Conservation (phyloP, 2,888 invertebrate species). For the Lottia scabra region DNA sequence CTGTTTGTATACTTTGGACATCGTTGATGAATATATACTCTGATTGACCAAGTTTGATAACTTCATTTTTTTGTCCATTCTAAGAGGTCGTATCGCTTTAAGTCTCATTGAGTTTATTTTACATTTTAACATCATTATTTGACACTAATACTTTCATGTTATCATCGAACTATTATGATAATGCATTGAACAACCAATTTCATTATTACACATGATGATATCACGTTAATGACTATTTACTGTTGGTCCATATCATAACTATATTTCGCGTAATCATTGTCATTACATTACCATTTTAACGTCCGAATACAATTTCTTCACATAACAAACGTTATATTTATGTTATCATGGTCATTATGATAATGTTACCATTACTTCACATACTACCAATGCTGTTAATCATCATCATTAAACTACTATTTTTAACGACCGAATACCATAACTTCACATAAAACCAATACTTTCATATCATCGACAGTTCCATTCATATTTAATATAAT, state of each 20-base stretch:
- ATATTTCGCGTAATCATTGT: neutral
- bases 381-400: slow-evolving; percentile 21
- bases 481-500: slow-evolving; percentile 20
- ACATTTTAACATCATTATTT: no score
- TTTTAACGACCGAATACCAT: slow-evolving; percentile 23
- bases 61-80: no score
- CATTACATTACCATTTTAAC: slow-evolving; percentile 1
- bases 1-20: no score
- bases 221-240: slow-evolving; percentile 7
- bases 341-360: no score
- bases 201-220: no score
- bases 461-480: slow-evolving; percentile 10
- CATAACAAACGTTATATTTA: no score
- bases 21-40: no score
- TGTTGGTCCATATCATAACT: slow-evolving; percentile 25
- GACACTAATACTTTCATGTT: slow-evolving; percentile 19
- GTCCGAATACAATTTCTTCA: slow-evolving; percentile 27
- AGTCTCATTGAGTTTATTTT: no score
- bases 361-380: slow-evolving; percentile 21
- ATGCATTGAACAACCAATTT: no score
- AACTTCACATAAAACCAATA: slow-evolving; percentile 28
- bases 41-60: no score
- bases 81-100: no score
- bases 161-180: no score
- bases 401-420: neutral